Base-by-base conservation (phyloP, 2,113 vertebrate genomes). In the Jaculus jaculus region DNA sequence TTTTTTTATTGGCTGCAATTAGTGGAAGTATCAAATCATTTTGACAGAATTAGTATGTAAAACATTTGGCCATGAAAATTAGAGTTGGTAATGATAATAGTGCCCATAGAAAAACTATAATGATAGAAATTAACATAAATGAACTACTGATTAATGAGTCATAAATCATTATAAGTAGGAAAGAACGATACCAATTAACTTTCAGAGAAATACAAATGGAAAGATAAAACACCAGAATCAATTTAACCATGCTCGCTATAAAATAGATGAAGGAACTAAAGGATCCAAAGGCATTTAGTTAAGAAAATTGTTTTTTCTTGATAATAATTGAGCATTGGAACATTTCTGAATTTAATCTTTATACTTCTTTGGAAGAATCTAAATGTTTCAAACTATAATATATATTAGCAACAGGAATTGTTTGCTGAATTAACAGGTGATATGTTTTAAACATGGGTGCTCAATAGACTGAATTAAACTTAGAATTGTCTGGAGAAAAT, bases 51-150 rank as follows among this genome's bases (percentile, higher is more conserved):
- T 65, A 30, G 65, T 24, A 32, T 65, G 3, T 89, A 66, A 93
- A 91, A 51, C 21, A 75, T 91, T 91, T 90, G 69, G 39, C 71
- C 54, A 85, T 16, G 24, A 74, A 83, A 92, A 61, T 73, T 81
- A 81, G 32, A 68, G 21, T 37, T 47, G 28, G 5, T 72, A 75
- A 9, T 81, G 3, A 65, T 92, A 92, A 74, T 68, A 42, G 60
- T 73, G 15, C 2, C 28, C 73, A 85, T 86, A 85, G 82, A 84
- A 95, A 89, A 94, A 37, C 37, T 74, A 24, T 34, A 63, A 16
- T 18, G 74, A n/a, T 81, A 82, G 79, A 88, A 87, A 80, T 58
- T 78, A 90, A 51, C 77, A 24, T 66, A 58, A 84, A 26, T 51
- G 75, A 87, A 77, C 7, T 69, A 66, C 18, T 68, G 37, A 87